These are phyloP conservation scores for Oxytorus armatus DNA, from an alignment of 2,888 invertebrate species.

Conservation along the genomic window DNA sequence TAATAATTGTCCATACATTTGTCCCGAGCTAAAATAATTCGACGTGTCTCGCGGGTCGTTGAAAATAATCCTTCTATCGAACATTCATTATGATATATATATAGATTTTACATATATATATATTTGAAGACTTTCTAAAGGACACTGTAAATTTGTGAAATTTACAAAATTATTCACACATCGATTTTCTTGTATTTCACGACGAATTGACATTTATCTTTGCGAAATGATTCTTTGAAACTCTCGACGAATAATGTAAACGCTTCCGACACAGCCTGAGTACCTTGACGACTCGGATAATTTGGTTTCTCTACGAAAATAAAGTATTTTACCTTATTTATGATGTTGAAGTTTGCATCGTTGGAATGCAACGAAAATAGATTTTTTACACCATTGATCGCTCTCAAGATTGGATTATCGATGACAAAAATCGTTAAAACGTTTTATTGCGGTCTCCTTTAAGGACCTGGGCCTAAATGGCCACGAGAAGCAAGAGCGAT, in stretches of 20 bases:
- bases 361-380: too few species aligned
- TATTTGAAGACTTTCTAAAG: neutral
- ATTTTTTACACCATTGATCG: too few species aligned
- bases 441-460: too few species aligned
- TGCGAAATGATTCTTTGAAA: too few species aligned
- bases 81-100: neutral
- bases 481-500: too few species aligned
- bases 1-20: constrained; percentile 18
- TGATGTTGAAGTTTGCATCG: too few species aligned
- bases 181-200: neutral
- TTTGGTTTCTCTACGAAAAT: neutral
- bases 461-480: too few species aligned
- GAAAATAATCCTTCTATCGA: neutral
- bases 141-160: neutral
- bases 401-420: too few species aligned
- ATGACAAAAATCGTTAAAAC: too few species aligned
- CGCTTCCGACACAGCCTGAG: too few species aligned
- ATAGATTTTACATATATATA: too few species aligned
- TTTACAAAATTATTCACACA: neutral
- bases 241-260: too few species aligned
- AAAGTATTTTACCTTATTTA: neutral
- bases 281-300: neutral
- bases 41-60: neutral
- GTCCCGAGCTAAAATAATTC: neutral
- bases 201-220: neutral